phyloP scores from a whole-genome alignment of 2,113 vertebrate genomes.

The Myotis lucifugus region DNA sequence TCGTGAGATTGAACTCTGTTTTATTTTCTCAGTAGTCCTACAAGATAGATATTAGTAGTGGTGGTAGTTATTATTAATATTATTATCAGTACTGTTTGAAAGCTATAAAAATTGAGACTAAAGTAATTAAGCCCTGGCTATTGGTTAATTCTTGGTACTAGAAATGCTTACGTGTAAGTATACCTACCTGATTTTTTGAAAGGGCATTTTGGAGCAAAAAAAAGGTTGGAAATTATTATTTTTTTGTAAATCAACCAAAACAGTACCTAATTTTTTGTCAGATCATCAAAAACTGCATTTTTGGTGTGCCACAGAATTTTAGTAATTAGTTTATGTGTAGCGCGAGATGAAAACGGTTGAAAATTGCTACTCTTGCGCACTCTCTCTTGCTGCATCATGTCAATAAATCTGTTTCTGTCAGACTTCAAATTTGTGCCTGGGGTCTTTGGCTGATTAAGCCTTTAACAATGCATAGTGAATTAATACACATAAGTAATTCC shows the following conservation, averaged over 20 bases:
- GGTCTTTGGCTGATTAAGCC: slow-evolving; percentile 1
- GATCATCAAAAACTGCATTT: neutral
- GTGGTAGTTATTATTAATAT: neutral
- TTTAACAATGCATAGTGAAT: neutral
- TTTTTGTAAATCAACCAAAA: neutral
- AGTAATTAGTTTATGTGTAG: neutral
- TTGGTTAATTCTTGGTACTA: neutral
- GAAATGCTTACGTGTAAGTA: neutral
- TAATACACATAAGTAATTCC: neutral
- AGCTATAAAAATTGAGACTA: neutral
- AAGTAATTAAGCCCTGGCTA: neutral
- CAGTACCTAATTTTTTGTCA: neutral
- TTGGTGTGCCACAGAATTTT: neutral
- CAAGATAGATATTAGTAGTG: neutral
- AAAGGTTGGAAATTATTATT: neutral
- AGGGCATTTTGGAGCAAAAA: neutral
- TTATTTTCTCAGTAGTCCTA: neutral
- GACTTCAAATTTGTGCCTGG: neutral
- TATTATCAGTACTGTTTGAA: neutral
- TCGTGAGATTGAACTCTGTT: neutral
- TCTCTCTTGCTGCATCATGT: neutral
- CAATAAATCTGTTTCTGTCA: neutral
- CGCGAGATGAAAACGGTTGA: neutral
- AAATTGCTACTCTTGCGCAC: neutral
- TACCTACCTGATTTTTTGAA: neutral